Conservation (phyloP, 2,888 invertebrate species). For the Aphelenchoides bicaudatus region DNA sequence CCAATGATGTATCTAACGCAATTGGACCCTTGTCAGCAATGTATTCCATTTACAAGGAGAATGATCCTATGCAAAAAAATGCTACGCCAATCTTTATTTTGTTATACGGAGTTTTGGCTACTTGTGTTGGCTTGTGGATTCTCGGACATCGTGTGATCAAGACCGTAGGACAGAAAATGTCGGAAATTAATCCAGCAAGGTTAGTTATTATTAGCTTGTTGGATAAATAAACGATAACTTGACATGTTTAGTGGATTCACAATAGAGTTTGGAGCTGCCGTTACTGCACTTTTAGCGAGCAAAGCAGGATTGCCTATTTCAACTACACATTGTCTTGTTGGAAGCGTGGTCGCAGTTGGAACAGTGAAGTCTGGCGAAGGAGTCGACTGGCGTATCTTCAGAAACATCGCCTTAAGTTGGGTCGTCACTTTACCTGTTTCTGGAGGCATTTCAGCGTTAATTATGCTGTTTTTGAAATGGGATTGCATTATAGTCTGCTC, state of each 20-base stretch:
- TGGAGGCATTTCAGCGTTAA: conserved; percentile 44
- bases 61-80: conserved; percentile 30
- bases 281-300: conserved; percentile 90
- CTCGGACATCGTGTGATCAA: conserved; percentile 93
- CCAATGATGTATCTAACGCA: conserved; percentile 96
- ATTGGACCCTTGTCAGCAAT: conserved; percentile 92
- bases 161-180: conserved; percentile 91
- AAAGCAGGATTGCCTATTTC: conserved; percentile 94
- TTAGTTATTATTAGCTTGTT: conserved; percentile 62
- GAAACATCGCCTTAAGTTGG: conserved; percentile 95
- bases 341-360: too few species aligned
- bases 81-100: conserved; percentile 68
- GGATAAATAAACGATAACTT: too few species aligned
- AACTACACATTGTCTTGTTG: conserved; percentile 96
- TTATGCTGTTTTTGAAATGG: conserved; percentile 67
- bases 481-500: too few species aligned
- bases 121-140: conserved; percentile 88
- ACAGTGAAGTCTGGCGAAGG: conserved; percentile 70
- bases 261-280: conserved; percentile 90
- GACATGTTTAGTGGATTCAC: conserved; percentile 71
- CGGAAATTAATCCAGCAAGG: conserved; percentile 93
- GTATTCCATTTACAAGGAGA: conserved; percentile 83
- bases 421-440: conserved; percentile 77
- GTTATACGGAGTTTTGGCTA: conserved; percentile 89
- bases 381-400: conserved; percentile 65